These are phyloP conservation scores for Halichoerus grypus DNA, from an alignment of 2,113 vertebrate species.

Conservation along the genomic window DNA sequence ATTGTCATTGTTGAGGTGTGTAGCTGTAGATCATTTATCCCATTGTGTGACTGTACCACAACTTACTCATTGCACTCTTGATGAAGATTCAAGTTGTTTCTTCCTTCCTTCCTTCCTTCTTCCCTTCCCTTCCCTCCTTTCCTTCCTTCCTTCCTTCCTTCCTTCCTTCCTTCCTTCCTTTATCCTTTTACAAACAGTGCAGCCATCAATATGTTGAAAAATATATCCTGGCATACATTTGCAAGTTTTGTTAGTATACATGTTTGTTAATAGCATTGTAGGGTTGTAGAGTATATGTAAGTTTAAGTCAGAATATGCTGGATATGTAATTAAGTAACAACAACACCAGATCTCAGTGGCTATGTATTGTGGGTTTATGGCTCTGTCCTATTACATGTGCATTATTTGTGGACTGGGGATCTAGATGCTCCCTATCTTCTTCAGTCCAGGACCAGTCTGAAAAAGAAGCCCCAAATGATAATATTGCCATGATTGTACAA, in stretches of 20 bases:
- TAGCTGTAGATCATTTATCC: background rate
- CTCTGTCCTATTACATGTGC: background rate
- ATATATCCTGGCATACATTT: background rate
- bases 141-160: background rate
- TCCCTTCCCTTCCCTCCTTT: background rate
- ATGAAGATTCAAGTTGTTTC: background rate
- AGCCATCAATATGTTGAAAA: background rate
- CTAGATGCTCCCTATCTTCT: background rate
- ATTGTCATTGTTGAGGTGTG: background rate
- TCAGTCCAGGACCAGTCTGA: background rate
- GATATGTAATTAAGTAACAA: background rate
- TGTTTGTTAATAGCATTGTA: background rate
- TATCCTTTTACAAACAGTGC: background rate
- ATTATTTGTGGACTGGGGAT: background rate
- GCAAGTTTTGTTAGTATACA: background rate
- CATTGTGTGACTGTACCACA: background rate
- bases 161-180: background rate
- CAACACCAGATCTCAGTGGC: background rate
- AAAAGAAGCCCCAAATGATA: background rate
- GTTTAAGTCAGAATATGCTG: background rate
- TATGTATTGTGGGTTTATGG: background rate
- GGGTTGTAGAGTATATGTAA: background rate
- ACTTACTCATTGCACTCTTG: background rate
- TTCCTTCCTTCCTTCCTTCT: background rate
- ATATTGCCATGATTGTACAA: background rate